Percentiles rank a stretch among this genome's conserved stretches.
phyloP scores from a whole-genome alignment of 2,797 vertebrate species.

The Artibeus jamaicensis region DNA sequence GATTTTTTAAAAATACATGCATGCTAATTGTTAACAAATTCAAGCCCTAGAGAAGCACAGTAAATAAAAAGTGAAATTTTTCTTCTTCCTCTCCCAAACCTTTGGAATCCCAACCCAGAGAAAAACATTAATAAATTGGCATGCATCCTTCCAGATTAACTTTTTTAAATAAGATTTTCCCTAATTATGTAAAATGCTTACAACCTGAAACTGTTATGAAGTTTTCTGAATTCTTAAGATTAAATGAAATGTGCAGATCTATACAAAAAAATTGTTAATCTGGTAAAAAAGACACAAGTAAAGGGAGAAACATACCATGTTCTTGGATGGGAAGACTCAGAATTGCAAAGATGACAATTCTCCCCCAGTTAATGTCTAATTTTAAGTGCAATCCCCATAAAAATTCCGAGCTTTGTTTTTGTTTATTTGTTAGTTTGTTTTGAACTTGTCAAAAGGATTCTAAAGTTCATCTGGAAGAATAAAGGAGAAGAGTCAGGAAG shows the following conservation, averaged over 20 bases:
- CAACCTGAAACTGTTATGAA: not conserved
- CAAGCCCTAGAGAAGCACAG: not conserved
- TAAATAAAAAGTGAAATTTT: slow-evolving; percentile 24
- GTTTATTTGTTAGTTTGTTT: not conserved
- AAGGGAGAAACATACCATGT: slow-evolving; percentile 51
- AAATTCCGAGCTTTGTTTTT: not conserved
- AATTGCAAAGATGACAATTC: slow-evolving; percentile 39
- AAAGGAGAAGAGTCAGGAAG: slow-evolving; percentile 47
- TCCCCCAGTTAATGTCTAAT: slow-evolving; percentile 59
- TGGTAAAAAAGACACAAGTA: not conserved
- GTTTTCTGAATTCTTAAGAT: not conserved
- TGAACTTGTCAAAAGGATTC: slow-evolving; percentile 56
- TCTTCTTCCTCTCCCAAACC: not conserved
- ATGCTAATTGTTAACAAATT: not conserved
- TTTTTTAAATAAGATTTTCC: not conserved
- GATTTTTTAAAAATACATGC: not conserved
- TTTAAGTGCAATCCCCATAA: slow-evolving; percentile 61
- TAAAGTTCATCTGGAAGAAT: slow-evolving; percentile 66
- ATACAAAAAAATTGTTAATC: not conserved
- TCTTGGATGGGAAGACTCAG: slow-evolving; percentile 54
- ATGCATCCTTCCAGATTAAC: slow-evolving; percentile 25
- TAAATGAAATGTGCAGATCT: slow-evolving; percentile 15
- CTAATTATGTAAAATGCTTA: slow-evolving; percentile 16
- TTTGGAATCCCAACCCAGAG: not conserved
- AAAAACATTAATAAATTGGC: not conserved